These are phyloP conservation scores for Trinectes maculatus DNA, from an alignment of 2,113 vertebrate species.

Conservation along the genomic window DNA sequence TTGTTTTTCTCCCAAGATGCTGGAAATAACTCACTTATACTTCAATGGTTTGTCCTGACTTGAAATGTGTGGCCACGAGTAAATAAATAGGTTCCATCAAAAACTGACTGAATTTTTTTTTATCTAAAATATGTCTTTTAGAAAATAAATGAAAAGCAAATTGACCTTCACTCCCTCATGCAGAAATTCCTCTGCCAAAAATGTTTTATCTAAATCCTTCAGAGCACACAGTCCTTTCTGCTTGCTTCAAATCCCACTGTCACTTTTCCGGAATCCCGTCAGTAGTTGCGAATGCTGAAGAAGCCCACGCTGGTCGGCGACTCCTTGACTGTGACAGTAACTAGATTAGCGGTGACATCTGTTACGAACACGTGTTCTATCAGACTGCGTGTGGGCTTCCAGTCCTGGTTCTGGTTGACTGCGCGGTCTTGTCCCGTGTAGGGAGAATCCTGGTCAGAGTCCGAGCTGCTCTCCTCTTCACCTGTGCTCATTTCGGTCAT, in stretches of 20 bases:
- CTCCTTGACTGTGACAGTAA: conserved; percentile 98
- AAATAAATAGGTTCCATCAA: conserved; percentile 64
- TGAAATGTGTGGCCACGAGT: not conserved
- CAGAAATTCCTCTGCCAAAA: not conserved
- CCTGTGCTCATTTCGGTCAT: conserved; percentile 88
- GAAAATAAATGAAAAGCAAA: conserved; percentile 8
- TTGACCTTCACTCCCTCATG: not conserved
- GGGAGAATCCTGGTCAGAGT: conserved; percentile 88
- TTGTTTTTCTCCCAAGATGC: too few species aligned
- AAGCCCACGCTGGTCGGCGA: conserved; percentile 98
- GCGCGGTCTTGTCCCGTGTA: conserved; percentile 82
- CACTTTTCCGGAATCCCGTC: conserved; percentile 53
- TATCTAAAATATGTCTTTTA: conserved; percentile 16
- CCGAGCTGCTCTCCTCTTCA: conserved; percentile 89
- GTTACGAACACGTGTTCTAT: conserved; percentile 98
- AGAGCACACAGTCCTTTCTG: not conserved
- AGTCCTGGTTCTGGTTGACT: conserved; percentile 90
- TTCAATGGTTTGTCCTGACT: too few species aligned
- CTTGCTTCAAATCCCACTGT: not conserved
- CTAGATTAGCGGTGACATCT: conserved; percentile 95
- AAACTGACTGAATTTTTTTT: not conserved
- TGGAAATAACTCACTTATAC: too few species aligned
- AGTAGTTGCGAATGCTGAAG: conserved; percentile 94
- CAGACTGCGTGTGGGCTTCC: conserved; percentile 94
- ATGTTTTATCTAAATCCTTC: not conserved